Conservation (phyloP, 1,140 invertebrate genomes). For the Formica exsecta region DNA sequence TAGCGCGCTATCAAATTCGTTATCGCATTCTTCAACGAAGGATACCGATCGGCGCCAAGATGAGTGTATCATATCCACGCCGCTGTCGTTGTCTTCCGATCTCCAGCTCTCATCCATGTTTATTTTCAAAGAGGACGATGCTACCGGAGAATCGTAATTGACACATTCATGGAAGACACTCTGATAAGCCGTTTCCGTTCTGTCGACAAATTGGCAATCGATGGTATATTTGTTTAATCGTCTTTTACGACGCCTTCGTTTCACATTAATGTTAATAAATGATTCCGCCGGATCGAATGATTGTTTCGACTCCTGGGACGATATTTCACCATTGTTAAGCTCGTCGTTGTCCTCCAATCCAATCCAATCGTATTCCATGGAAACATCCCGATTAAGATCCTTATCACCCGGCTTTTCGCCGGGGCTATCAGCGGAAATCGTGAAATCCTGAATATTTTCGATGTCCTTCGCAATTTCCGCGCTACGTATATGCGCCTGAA, state of each 20-base stretch:
- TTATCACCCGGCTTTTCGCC: not conserved
- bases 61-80: not conserved
- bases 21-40: constrained; percentile 17
- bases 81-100: constrained; percentile 1
- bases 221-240: not conserved
- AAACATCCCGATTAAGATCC: not conserved
- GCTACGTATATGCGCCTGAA: constrained; percentile 9
- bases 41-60: constrained; percentile 35
- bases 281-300: not conserved
- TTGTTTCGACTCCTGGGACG: not conserved
- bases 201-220: constrained; percentile 24
- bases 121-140: constrained; percentile 46
- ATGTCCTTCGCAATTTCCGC: not conserved
- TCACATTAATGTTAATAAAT: not conserved
- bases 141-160: not conserved
- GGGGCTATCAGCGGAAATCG: not conserved
- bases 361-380: constrained; percentile 29
- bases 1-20: constrained; percentile 34
- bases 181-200: constrained; percentile 11
- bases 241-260: not conserved
- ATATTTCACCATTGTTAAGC: not conserved
- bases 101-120: constrained; percentile 36
- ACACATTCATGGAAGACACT: constrained; percentile 7
- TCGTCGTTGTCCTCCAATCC: not conserved
- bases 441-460: not conserved